Percentiles rank a stretch among this genome's conserved stretches.
Conservation (phyloP, 2,888 invertebrate genomes). For the Adelognathus sp. region DNA sequence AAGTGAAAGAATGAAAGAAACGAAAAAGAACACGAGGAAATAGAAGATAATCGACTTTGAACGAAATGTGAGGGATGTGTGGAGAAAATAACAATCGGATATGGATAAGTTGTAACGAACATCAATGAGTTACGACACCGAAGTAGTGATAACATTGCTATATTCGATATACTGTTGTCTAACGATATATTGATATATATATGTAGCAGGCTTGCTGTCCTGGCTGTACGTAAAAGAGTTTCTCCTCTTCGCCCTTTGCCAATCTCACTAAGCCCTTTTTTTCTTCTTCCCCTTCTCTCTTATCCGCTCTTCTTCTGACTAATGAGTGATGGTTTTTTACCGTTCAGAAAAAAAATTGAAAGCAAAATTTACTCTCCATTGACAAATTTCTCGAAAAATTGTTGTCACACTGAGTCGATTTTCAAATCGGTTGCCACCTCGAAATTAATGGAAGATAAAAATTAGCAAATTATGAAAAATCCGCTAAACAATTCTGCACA, state of each 20-base stretch:
- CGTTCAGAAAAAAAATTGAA: neutral
- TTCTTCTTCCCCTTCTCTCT: neutral
- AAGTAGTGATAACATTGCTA: conserved; percentile 50
- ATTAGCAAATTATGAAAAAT: no score
- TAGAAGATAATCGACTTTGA: conserved; percentile 30
- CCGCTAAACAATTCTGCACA: no score
- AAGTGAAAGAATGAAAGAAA: conserved; percentile 63
- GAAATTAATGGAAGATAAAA: no score
- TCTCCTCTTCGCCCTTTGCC: conserved; percentile 20
- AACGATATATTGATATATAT: conserved; percentile 52
- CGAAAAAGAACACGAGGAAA: conserved; percentile 53
- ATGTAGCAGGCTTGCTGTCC: conserved; percentile 45
- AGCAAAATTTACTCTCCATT: neutral
- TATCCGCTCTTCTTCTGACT: conserved; percentile 30
- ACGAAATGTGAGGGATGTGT: conserved; percentile 55
- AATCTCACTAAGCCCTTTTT: neutral
- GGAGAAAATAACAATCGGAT: conserved; percentile 63
- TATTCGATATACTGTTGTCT: conserved; percentile 54
- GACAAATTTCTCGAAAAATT: neutral
- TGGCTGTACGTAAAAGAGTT: conserved; percentile 37
- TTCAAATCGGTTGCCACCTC: no score
- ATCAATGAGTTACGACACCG: conserved; percentile 48
- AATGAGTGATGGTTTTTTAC: neutral
- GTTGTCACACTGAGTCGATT: no score
- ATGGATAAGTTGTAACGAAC: conserved; percentile 43